Percentiles rank a stretch among this genome's conserved stretches.
phyloP scores from a whole-genome alignment of 2,797 vertebrate genomes.

The Sebastes taczanowskii region DNA sequence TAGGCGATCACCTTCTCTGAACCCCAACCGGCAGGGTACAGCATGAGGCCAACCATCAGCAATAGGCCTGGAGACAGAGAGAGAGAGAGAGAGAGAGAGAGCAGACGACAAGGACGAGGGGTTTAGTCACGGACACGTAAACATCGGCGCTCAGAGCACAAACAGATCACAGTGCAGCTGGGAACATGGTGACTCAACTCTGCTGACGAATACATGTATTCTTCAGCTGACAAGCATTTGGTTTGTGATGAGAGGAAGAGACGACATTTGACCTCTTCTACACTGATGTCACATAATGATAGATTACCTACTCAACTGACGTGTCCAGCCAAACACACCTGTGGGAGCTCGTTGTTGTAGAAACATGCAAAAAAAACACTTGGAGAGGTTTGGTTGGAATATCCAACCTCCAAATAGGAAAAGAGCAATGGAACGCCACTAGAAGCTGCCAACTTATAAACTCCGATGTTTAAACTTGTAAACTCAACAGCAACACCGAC shows the following conservation, averaged over 20 bases:
- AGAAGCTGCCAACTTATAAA: neutral
- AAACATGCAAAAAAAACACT: neutral
- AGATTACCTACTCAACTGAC: conserved; percentile 6
- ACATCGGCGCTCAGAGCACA: conserved; percentile 7
- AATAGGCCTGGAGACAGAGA: conserved; percentile 87
- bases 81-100: conserved; percentile 17
- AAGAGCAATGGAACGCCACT: neutral
- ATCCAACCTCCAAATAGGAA: neutral
- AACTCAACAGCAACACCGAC: neutral
- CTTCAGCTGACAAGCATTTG: conserved; percentile 26
- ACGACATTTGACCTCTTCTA: neutral
- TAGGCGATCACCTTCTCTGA: conserved; percentile 90
- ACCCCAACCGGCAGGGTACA: conserved; percentile 97
- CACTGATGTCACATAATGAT: conserved; percentile 29
- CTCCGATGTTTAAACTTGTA: conserved; percentile 26
- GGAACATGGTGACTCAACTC: conserved; percentile 36
- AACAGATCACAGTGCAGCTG: conserved; percentile 38
- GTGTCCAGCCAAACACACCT: conserved; percentile 4
- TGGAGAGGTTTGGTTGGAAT: neutral
- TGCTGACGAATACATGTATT: conserved; percentile 28
- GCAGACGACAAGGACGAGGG: neutral
- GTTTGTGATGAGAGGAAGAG: conserved; percentile 17
- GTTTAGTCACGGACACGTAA: conserved; percentile 38
- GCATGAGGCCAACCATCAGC: conserved; percentile 95
- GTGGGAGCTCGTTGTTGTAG: neutral